Evolutionary conservation across 2,797 vertebrate genomes (phyloP).

Genomic region (Epinephelus malabaricus): DNA sequence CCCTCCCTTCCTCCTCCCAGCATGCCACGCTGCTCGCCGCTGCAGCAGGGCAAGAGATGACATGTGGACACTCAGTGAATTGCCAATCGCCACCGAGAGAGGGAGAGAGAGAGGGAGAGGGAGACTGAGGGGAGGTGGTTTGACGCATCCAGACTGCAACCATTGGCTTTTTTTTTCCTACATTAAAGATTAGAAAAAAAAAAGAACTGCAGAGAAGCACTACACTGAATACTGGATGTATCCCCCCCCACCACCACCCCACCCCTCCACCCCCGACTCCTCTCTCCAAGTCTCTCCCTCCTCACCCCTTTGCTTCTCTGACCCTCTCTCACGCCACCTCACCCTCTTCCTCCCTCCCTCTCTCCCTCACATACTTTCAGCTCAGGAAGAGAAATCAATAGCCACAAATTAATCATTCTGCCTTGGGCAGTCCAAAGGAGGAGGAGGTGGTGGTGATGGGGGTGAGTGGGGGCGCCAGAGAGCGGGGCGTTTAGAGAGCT

Average conservation of each 20-base stretch:
- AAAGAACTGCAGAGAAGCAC: conserved; percentile 94
- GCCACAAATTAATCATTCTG: conserved; percentile 92
- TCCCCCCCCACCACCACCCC: conserved; percentile 67
- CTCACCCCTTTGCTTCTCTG: conserved; percentile 51
- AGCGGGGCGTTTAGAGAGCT: conserved; percentile 50
- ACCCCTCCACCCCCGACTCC: background rate
- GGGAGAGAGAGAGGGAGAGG: conserved; percentile 34
- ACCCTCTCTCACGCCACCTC: conserved; percentile 59
- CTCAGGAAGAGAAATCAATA: conserved; percentile 91
- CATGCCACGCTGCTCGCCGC: conserved; percentile 66
- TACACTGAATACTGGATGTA: conserved; percentile 94
- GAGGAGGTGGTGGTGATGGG: conserved; percentile 3
- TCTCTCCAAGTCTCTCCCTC: conserved; percentile 40
- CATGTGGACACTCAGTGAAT: conserved; percentile 85
- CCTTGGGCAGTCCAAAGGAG: conserved; percentile 78
- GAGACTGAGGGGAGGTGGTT: conserved; percentile 66
- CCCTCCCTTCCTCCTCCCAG: conserved; percentile 53
- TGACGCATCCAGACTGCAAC: conserved; percentile 87
- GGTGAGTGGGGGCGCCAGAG: conserved; percentile 43
- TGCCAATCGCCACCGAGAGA: conserved; percentile 75
- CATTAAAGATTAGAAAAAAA: conserved; percentile 86
- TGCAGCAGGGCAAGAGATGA: conserved; percentile 80
- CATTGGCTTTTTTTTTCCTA: conserved; percentile 83
- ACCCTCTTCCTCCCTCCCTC: conserved; percentile 41
- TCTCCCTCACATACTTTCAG: conserved; percentile 69